Conservation (phyloP, 2,113 vertebrate genomes). For the Megaceryle maxima region DNA sequence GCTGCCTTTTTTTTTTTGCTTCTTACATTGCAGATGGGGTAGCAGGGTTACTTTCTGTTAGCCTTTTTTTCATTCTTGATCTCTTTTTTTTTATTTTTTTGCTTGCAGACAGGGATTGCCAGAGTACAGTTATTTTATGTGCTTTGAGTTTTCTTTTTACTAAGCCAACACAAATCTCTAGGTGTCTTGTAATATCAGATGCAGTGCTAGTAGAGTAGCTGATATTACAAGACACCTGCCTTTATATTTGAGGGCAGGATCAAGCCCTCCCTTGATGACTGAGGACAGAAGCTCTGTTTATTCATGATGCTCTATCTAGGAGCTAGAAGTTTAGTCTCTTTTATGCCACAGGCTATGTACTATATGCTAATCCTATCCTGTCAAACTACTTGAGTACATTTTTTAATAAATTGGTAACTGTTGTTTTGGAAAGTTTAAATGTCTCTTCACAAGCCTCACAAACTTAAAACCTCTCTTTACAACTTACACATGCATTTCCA, state of each 20-base stretch:
- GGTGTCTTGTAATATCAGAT: conserved; percentile 28
- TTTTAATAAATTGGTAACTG: background rate
- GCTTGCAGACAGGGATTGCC: background rate
- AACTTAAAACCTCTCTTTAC: background rate
- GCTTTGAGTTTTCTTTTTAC: background rate
- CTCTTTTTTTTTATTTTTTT: background rate
- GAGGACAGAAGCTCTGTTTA: conserved; percentile 34
- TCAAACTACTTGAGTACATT: background rate
- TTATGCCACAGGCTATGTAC: background rate
- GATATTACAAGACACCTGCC: conserved; percentile 47
- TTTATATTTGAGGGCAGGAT: conserved; percentile 28
- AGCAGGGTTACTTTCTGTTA: background rate
- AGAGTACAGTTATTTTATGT: background rate
- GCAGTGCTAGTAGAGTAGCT: background rate
- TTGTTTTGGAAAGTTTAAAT: background rate
- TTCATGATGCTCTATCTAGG: background rate
- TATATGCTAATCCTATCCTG: background rate
- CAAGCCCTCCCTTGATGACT: conserved; percentile 27
- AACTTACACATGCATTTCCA: background rate
- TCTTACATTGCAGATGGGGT: background rate
- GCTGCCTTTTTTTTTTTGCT: background rate
- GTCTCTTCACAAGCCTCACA: too few species aligned
- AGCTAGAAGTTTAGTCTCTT: background rate
- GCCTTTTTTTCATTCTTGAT: background rate
- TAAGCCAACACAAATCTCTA: background rate